Percentiles rank a stretch among this genome's conserved stretches.
phyloP scores from a whole-genome alignment of 2,113 vertebrate species.

The Xiphophorus maculatus region DNA sequence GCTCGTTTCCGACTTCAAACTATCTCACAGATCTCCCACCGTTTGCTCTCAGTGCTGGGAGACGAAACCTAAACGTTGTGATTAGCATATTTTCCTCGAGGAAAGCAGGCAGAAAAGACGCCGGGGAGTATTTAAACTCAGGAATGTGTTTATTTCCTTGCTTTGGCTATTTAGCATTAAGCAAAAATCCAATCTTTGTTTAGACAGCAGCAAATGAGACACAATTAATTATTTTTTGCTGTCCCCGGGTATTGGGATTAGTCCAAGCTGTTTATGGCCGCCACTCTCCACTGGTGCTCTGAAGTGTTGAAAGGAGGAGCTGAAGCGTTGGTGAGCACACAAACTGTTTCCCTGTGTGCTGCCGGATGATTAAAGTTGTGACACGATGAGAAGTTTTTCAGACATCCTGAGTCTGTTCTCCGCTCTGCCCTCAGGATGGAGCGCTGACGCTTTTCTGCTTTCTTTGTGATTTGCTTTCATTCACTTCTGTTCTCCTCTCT shows the following conservation, averaged over 20 bases:
- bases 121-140: conserved; percentile 73
- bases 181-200: conserved; percentile 76
- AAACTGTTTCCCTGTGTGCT: conserved; percentile 45
- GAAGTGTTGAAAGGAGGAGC: conserved; percentile 35
- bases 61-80: conserved; percentile 64
- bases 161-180: conserved; percentile 73
- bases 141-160: conserved; percentile 76
- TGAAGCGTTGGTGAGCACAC: conserved; percentile 26
- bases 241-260: conserved; percentile 73
- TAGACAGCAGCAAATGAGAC: conserved; percentile 76
- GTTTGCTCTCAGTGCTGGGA: conserved; percentile 52
- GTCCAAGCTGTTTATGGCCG: conserved; percentile 61
- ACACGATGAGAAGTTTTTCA: conserved; percentile 35
- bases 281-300: conserved; percentile 46
- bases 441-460: conserved; percentile 31
- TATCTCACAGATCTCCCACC: conserved; percentile 53
- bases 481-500: conserved; percentile 60
- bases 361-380: conserved; percentile 50
- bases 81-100: conserved; percentile 73
- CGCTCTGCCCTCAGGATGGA: conserved; percentile 62
- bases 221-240: conserved; percentile 74
- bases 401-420: conserved; percentile 13
- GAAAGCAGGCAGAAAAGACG: conserved; percentile 46
- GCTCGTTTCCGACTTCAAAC: conserved; percentile 46
- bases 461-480: conserved; percentile 38